Evolutionary conservation across 2,797 vertebrate species (phyloP), one percentile per base, ranked within the genome.

Genomic region (Rhinella marina): DNA sequence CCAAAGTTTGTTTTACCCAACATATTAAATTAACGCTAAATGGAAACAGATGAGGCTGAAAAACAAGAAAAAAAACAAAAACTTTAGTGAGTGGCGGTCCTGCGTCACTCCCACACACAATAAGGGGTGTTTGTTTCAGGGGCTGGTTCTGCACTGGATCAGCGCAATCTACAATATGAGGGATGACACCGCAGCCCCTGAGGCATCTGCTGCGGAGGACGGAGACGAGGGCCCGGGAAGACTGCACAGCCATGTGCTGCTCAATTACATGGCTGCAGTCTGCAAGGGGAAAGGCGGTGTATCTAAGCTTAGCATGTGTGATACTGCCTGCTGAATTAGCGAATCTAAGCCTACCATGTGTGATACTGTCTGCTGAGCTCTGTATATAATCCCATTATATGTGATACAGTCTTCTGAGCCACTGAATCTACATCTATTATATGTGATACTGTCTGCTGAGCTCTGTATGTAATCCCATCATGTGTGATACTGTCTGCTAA

Each of bases 101-200:
- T 93, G 92, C 88, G 12, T 90, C 92, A 94, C 92, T 94, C 93
- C 91, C 90, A 95, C 93, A 96, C 96, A 98, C 97, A 98, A 97
- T 98, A 94, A 96, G 90, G 92, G 96, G 94, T 96, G 95, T 98
- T 96, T 96, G 96, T 98, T 97, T 97, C 96, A 96, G 93, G 95
- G 95, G 92, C 91, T 90, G 93, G 25, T 92, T 94, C 98, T 99
- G 98, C 94, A 93, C 95, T 97, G 94, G 94, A 96, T 99, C 98
- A 98, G 90, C 68, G 90, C 90, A 91, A 92, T 89, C 90, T 92
- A 93, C 94, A 93, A 93, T 96, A 99, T 98, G 95, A 93, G 92
- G 93, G 92, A 89, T 98, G 98, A 98, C 98, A 97, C 85, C 90
- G 94, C 96, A 96, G 97, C 96, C 96, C 96, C 95, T 94, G 92